Evolutionary conservation across 2,888 invertebrate genomes (phyloP).

Genomic region (Drosophila hamatofila): DNA sequence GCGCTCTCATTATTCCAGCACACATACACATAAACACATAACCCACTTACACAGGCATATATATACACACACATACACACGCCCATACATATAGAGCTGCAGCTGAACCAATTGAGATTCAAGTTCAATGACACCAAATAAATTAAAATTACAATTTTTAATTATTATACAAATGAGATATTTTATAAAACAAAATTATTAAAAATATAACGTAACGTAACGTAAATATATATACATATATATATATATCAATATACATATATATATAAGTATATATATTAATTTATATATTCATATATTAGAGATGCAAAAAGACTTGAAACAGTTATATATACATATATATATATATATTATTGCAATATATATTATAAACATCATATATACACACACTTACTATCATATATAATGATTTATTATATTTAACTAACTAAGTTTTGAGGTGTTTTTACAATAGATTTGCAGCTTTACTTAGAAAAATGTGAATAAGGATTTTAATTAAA

Average conservation of each 20-base stretch:
- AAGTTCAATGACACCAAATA: slow-evolving; percentile 73
- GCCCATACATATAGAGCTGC: background rate
- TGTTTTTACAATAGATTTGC: background rate
- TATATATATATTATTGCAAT: slow-evolving; percentile 63
- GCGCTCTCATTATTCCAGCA: background rate
- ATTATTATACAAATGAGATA: slow-evolving; percentile 77
- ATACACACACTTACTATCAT: slow-evolving; percentile 38
- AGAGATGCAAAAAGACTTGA: slow-evolving; percentile 81
- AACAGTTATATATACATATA: slow-evolving; percentile 76
- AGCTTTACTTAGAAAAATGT: background rate
- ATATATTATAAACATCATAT: slow-evolving; percentile 69
- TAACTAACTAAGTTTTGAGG: slow-evolving; percentile 6
- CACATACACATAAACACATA: background rate
- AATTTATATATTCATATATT: slow-evolving; percentile 80
- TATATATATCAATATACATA: slow-evolving; percentile 54
- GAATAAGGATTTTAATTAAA: background rate
- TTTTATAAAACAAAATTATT: slow-evolving; percentile 47
- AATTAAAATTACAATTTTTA: slow-evolving; percentile 60
- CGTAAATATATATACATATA: slow-evolving; percentile 41
- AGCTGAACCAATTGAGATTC: slow-evolving; percentile 28
- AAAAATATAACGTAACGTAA: slow-evolving; percentile 50
- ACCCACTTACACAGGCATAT: background rate
- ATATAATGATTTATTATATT: slow-evolving; percentile 37
- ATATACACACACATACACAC: slow-evolving; percentile 2
- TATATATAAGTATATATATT: slow-evolving; percentile 64